These are phyloP conservation scores for Noctua janthe DNA, from an alignment of 2,888 invertebrate species.

Conservation along the genomic window DNA sequence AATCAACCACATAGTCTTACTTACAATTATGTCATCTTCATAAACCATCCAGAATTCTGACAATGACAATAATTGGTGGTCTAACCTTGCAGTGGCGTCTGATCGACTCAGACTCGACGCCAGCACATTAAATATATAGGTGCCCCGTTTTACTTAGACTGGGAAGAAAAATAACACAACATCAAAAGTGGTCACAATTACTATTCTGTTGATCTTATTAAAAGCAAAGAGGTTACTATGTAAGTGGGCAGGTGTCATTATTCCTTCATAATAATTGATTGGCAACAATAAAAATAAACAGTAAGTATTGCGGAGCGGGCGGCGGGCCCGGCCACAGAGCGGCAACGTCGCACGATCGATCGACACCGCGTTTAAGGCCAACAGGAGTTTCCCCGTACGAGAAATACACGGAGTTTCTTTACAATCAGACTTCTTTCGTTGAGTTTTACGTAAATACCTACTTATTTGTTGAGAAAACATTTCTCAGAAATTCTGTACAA, in stretches of 20 bases:
- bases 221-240: constrained; percentile 46
- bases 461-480: constrained; percentile 47
- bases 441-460: constrained; percentile 49
- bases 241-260: constrained; percentile 74
- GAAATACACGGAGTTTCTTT: constrained; percentile 62
- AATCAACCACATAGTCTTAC: not conserved
- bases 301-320: constrained; percentile 64
- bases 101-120: not conserved
- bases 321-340: constrained; percentile 72
- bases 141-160: not conserved
- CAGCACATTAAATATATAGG: not conserved
- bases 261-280: constrained; percentile 83
- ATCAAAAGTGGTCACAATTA: not conserved
- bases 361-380: constrained; percentile 63
- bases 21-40: constrained; percentile 10
- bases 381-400: constrained; percentile 67
- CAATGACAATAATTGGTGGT: not conserved
- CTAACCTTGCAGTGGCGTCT: not conserved
- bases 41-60: constrained; percentile 12
- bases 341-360: constrained; percentile 89
- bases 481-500: constrained; percentile 36
- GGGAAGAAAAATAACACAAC: not conserved
- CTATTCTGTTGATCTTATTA: constrained; percentile 33
- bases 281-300: constrained; percentile 86
- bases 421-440: constrained; percentile 57